Evolutionary conservation across 2,797 vertebrate species (phyloP).

Genomic region (Hypotaenidia okinawae): DNA sequence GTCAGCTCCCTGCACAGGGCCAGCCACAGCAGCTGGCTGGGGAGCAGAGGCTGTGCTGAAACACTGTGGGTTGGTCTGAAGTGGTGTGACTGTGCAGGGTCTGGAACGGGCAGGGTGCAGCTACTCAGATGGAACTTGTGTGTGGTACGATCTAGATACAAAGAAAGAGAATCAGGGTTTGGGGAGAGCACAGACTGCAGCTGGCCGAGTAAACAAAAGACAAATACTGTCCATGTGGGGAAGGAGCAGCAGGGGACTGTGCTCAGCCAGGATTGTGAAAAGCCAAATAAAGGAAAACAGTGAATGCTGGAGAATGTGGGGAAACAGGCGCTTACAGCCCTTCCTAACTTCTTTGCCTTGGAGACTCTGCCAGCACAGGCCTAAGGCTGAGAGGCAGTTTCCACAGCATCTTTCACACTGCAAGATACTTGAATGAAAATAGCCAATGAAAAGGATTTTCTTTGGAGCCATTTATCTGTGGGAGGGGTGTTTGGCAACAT

Average conservation of each 20-base stretch:
- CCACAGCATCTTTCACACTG: background rate
- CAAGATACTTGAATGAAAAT: background rate
- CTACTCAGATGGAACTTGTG: background rate
- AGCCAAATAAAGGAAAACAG: slow-evolving; percentile 48
- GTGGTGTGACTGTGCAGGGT: background rate
- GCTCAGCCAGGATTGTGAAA: background rate
- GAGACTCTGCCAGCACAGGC: background rate
- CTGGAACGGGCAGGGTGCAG: background rate
- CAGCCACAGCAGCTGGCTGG: background rate
- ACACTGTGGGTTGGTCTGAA: background rate
- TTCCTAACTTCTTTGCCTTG: background rate
- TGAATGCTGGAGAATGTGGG: background rate
- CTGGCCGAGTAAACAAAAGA: background rate
- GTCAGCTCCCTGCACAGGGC: rapidly evolving
- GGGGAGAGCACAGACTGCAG: background rate
- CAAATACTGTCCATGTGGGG: slow-evolving; percentile 41
- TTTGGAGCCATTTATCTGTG: background rate
- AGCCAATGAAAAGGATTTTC: background rate
- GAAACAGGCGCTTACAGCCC: background rate
- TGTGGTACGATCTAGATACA: background rate
- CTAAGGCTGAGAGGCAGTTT: background rate
- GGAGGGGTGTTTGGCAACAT: background rate
- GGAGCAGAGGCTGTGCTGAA: rapidly evolving
- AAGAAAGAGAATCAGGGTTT: background rate
- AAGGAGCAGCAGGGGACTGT: background rate